Conservation (phyloP, 2,797 vertebrate species). For the Urophycis tenuis region DNA sequence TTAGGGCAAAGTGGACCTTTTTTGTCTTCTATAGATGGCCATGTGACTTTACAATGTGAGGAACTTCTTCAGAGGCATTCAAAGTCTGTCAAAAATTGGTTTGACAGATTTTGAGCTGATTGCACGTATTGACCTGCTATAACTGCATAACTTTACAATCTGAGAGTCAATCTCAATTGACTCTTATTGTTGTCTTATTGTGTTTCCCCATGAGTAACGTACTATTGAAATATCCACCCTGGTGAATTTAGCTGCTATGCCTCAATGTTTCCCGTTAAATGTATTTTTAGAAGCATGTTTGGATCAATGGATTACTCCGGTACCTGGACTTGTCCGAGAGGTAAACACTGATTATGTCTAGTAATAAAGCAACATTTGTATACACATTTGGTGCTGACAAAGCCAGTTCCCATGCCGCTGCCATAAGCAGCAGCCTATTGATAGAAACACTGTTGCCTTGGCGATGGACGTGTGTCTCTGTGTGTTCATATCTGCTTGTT, state of each 20-base stretch:
- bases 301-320: background rate
- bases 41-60: background rate
- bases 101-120: background rate
- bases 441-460: slow-evolving; percentile 33
- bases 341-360: background rate
- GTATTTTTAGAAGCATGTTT: background rate
- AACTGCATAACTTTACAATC: background rate
- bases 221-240: background rate
- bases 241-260: background rate
- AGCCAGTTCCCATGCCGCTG: slow-evolving; percentile 36
- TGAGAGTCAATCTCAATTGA: no score
- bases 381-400: slow-evolving; percentile 5
- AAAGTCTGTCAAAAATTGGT: background rate
- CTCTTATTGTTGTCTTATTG: background rate
- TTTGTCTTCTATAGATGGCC: background rate
- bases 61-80: background rate
- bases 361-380: slow-evolving; percentile 17
- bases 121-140: background rate
- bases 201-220: background rate
- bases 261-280: background rate
- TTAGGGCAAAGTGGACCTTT: background rate
- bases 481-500: no score
- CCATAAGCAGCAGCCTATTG: slow-evolving; percentile 48
- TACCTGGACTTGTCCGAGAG: background rate
- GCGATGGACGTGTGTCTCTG: slow-evolving; percentile 2